phyloP scores from a whole-genome alignment of 2,888 invertebrate genomes.

The Callyntrura sp. region DNA sequence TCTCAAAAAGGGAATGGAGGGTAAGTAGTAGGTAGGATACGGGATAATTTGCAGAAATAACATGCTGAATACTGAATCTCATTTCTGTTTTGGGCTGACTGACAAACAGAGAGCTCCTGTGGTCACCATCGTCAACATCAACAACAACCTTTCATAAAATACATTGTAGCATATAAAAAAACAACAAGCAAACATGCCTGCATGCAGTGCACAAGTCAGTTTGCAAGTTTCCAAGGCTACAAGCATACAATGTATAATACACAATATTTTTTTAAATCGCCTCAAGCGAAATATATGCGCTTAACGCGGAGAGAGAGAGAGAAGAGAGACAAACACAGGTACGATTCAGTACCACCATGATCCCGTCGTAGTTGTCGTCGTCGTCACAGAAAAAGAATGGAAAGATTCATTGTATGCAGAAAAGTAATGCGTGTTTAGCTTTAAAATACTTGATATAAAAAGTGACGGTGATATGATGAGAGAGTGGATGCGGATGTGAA shows the following conservation, averaged over 20 bases:
- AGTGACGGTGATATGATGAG: constrained; percentile 13
- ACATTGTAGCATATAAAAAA: constrained; percentile 22
- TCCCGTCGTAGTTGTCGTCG: constrained; percentile 4
- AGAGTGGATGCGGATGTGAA: constrained; percentile 48
- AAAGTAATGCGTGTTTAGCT: too few species aligned
- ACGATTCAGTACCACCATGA: constrained; percentile 50
- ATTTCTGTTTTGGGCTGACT: constrained; percentile 29
- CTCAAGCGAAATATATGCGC: not conserved
- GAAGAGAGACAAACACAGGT: constrained; percentile 30
- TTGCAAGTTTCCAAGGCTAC: constrained; percentile 10
- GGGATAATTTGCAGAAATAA: constrained; percentile 64
- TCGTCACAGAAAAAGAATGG: constrained; percentile 17
- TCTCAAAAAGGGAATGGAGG: constrained; percentile 47
- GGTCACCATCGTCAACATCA: constrained; percentile 41
- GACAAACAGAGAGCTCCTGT: constrained; percentile 30
- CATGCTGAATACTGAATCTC: constrained; percentile 19
- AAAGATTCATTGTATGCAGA: constrained; percentile 24
- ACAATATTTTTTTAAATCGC: not conserved
- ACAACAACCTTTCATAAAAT: not conserved
- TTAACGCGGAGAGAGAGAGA: constrained; percentile 32
- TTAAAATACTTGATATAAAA: too few species aligned
- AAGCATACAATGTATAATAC: constrained; percentile 1
- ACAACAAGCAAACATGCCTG: not conserved
- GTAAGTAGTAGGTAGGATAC: constrained; percentile 51
- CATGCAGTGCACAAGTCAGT: not conserved